Evolutionary conservation across 2,797 vertebrate genomes (phyloP), one percentile per base, ranked within the genome.

Genomic region (Peromyscus attwateri): DNA sequence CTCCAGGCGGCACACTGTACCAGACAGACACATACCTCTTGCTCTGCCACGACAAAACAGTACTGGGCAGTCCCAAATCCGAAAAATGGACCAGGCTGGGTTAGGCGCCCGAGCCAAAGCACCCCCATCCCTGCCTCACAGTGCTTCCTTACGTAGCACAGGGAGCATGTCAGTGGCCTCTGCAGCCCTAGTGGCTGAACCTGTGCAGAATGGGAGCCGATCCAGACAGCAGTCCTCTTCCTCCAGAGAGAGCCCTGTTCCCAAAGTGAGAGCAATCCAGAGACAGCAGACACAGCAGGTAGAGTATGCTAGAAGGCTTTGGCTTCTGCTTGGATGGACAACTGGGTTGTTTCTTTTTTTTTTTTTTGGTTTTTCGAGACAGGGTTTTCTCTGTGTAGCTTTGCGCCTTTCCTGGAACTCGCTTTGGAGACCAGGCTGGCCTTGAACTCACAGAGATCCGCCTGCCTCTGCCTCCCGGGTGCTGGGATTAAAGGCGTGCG

Each of bases 31-130:
- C 29, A 27, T 98, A 5, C 99, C 99, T 0, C 98, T 99, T 0
- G 99, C 99, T 0, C 97, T 99, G 89, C 99, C 99, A 0, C 99
- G 99, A 12, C 99, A 99, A 97, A 99, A 99, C 95, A 99, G 99
- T 52, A 98, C 99, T 0, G 99, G 99, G 92, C 99, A 99, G 71
- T 99, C 99, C 0, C 99, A 99, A 96, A 99, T 99, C 94, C 98
- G 99, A 70, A 99, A 98, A 97, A 99, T 99, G 96, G 99, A 99
- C 91, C 99, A 99, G 40, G 96, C 96, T 34, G 99, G 98, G 97
- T 98, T 98, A 91, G 99, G 99, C 0, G 97, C 98, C 40, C 98
- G 99, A 95, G 98, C 99, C 55, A 99, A 98, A 43, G 98, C 98
- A 0, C 98, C 99, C 0, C 98, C 98, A 46, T 99, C 99, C 0